phyloP scores from a whole-genome alignment of 2,797 vertebrate species.

The Periparus ater region DNA sequence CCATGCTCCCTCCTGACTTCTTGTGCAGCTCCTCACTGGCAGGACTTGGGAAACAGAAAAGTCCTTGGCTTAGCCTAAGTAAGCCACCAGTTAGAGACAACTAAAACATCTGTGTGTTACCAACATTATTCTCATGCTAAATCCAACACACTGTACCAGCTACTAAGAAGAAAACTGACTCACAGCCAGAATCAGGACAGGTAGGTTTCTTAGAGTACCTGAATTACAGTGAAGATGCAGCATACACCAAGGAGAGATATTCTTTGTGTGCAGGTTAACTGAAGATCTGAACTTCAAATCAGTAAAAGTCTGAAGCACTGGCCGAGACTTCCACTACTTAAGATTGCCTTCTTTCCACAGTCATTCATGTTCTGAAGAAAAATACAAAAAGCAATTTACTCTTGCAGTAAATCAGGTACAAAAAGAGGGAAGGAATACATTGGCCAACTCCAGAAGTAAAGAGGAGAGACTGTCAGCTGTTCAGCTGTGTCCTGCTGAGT shows the following conservation, averaged over 20 bases:
- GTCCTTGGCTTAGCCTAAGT: background rate
- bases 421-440: background rate
- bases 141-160: background rate
- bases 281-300: background rate
- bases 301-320: background rate
- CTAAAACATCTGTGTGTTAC: background rate
- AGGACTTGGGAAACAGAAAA: background rate
- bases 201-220: background rate
- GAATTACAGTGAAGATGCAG: background rate
- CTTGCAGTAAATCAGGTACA: background rate
- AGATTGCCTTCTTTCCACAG: background rate
- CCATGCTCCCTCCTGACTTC: background rate
- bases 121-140: background rate
- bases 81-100: background rate
- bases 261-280: background rate
- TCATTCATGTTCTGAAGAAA: background rate
- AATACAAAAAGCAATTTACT: background rate
- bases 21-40: background rate
- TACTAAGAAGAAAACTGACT: background rate
- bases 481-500: background rate
- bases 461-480: constrained; percentile 17
- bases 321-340: background rate
- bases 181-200: background rate
- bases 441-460: background rate
- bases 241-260: background rate